These are phyloP conservation scores for Pediacus dermestoides DNA, from an alignment of 2,888 invertebrate genomes.

Conservation along the genomic window DNA sequence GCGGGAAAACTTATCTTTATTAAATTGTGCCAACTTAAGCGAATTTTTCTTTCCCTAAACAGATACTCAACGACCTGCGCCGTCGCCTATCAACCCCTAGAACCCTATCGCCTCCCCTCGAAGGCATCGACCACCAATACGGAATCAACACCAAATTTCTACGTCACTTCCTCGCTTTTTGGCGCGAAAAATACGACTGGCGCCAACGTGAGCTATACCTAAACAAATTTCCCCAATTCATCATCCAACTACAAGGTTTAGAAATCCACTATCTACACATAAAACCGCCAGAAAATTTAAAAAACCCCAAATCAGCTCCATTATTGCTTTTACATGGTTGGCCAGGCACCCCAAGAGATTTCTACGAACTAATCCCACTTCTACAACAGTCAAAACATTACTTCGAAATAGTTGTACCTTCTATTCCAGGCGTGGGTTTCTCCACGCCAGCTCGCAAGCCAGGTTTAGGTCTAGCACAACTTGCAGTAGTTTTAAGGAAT, in stretches of 20 bases:
- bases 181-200: constrained; percentile 72
- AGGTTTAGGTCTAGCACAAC: constrained; percentile 60
- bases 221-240: constrained; percentile 67
- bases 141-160: constrained; percentile 72
- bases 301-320: constrained; percentile 54
- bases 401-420: constrained; percentile 62
- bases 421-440: constrained; percentile 54
- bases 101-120: constrained; percentile 54
- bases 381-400: constrained; percentile 59
- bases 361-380: constrained; percentile 69
- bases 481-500: constrained; percentile 59
- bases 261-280: constrained; percentile 58
- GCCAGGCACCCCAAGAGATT: constrained; percentile 84
- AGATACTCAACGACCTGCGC: constrained; percentile 50
- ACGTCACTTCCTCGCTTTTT: constrained; percentile 66
- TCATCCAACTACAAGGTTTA: constrained; percentile 70
- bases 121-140: constrained; percentile 69
- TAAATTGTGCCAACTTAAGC: too few relatives aligned
- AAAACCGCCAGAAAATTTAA: constrained; percentile 50
- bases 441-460: constrained; percentile 58
- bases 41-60: too few relatives aligned
- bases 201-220: constrained; percentile 56
- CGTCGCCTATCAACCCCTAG: constrained; percentile 54
- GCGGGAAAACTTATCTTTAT: too few relatives aligned
- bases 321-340: constrained; percentile 79